phyloP scores from a whole-genome alignment of 2,888 invertebrate genomes.

The Periphyllus acericola region DNA sequence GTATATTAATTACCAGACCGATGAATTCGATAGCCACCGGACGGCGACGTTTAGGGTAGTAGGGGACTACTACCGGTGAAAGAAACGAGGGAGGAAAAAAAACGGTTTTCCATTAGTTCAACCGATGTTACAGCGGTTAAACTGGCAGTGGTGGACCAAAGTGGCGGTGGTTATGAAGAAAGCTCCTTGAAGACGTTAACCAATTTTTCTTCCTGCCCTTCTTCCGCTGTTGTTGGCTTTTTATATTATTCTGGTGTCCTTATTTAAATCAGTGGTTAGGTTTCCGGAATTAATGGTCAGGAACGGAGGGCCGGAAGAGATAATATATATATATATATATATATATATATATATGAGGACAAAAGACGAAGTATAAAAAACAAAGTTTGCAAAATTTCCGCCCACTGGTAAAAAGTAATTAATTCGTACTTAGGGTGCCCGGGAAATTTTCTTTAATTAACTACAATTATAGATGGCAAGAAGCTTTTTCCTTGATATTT shows the following conservation, averaged over 20 bases:
- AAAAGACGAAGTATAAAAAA: conserved; percentile 59
- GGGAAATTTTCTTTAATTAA: conserved; percentile 62
- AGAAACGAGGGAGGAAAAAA: not conserved
- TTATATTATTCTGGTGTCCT: conserved; percentile 49
- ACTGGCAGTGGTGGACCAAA: conserved; percentile 21
- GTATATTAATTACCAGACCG: conserved; percentile 54
- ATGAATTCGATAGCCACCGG: conserved; percentile 45
- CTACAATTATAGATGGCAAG: conserved; percentile 61
- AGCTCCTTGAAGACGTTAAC: conserved; percentile 46
- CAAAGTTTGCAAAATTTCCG: conserved; percentile 61
- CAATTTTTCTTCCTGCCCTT: conserved; percentile 52
- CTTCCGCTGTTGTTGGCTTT: conserved; percentile 23
- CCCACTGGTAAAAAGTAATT: conserved; percentile 62
- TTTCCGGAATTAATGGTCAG: conserved; percentile 62
- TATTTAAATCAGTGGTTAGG: conserved; percentile 62
- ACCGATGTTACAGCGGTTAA: conserved; percentile 38
- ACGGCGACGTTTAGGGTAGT: conserved; percentile 11
- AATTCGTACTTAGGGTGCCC: conserved; percentile 62
- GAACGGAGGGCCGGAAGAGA: conserved; percentile 43
- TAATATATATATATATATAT: conserved; percentile 45
- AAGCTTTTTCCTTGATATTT: conserved; percentile 60
- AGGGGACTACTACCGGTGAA: not conserved
- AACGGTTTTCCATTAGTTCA: conserved; percentile 46
- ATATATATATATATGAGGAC: conserved; percentile 42
- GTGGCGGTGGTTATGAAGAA: conserved; percentile 39